Conservation (phyloP, 92 coral and sea anemone species). For the Bergia puertoricense region DNA sequence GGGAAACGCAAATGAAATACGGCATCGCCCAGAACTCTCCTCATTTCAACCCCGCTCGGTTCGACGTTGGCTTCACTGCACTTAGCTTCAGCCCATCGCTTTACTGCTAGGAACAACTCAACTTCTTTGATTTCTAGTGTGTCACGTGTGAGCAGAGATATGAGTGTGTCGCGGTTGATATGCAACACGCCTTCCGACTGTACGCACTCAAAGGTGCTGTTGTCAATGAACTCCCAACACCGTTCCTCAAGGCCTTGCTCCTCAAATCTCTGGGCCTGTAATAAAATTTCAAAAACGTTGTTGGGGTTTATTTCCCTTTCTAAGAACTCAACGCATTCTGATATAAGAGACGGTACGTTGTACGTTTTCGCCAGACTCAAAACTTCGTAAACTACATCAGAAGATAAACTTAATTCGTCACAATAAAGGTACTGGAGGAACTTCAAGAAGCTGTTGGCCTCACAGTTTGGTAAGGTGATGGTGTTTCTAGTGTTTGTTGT, state of each 20-base stretch:
- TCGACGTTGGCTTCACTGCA: conserved; percentile 26
- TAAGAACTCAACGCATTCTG: conserved; percentile 15
- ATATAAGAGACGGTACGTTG: conserved; percentile 21
- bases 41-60: conserved; percentile 28
- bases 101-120: conserved; percentile 51
- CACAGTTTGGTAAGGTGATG: conserved; percentile 23
- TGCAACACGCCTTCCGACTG: conserved; percentile 33
- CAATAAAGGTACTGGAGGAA: conserved; percentile 34
- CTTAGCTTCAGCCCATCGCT: conserved; percentile 50
- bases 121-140: conserved; percentile 54
- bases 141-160: conserved; percentile 49
- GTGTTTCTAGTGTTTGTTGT: conserved; percentile 5
- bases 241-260: conserved; percentile 14
- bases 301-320: conserved; percentile 1
- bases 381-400: conserved; percentile 33
- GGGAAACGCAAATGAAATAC: conserved; percentile 53
- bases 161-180: conserved; percentile 43
- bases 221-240: conserved; percentile 41
- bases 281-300: conserved; percentile 31
- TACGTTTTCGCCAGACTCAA: conserved; percentile 26
- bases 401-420: conserved; percentile 17
- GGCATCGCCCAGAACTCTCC: conserved; percentile 32
- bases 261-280: conserved; percentile 22
- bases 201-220: conserved; percentile 30
- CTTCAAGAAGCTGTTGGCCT: conserved; percentile 33